These are phyloP conservation scores for Psammodynastes pulverulentus DNA, from an alignment of 2,113 vertebrate species.

Conservation along the genomic window DNA sequence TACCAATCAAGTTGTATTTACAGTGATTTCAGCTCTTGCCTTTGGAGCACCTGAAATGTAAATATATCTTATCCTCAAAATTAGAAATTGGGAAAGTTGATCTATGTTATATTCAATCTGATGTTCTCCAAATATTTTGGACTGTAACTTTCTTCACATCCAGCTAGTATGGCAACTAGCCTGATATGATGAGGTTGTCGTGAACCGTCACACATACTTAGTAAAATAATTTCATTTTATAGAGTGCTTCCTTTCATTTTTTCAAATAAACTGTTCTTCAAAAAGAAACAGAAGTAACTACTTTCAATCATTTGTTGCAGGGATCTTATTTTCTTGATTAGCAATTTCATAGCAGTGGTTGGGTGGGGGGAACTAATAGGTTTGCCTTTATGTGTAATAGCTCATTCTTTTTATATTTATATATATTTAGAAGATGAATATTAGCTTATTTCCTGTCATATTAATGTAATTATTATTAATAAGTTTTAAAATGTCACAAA, in stretches of 20 bases:
- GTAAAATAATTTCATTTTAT: neutral
- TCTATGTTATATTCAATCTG: neutral
- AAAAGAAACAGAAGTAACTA: neutral
- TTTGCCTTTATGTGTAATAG: neutral
- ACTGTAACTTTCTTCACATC: neutral
- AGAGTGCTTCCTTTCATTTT: neutral
- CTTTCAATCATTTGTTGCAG: neutral
- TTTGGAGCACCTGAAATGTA: neutral
- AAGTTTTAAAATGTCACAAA: neutral
- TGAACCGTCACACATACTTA: neutral
- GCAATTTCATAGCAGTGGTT: neutral
- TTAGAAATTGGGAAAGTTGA: neutral
- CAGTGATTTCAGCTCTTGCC: neutral
- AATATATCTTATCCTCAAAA: neutral
- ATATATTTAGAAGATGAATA: neutral
- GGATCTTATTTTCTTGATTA: neutral
- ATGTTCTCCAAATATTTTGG: neutral
- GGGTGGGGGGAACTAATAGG: neutral
- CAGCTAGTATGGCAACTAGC: neutral
- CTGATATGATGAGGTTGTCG: neutral
- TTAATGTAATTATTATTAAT: neutral
- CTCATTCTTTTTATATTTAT: neutral
- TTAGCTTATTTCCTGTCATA: conserved; percentile 2
- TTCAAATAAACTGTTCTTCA: neutral
- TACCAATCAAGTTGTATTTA: neutral